These are phyloP conservation scores for Celastrina argiolus DNA, from an alignment of 2,888 invertebrate species.

Conservation along the genomic window DNA sequence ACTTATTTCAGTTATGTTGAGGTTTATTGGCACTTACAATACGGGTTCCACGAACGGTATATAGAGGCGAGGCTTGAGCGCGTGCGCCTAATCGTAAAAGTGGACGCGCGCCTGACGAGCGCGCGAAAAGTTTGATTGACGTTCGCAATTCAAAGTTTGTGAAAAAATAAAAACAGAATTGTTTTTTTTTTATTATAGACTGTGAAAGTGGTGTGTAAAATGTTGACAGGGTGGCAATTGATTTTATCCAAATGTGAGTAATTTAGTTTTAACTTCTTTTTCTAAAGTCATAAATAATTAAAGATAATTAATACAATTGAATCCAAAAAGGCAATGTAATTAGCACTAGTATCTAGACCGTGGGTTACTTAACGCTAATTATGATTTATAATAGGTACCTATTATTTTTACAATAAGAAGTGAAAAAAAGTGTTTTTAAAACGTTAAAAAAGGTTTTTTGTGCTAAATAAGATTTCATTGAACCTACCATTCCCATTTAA, in stretches of 20 bases:
- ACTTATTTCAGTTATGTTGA: constrained; percentile 28
- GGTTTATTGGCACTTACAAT: constrained; percentile 30
- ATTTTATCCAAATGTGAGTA: constrained; percentile 67
- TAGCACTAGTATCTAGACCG: too few relatives aligned
- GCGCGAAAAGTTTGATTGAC: constrained; percentile 30
- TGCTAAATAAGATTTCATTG: too few relatives aligned
- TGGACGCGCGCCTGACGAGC: constrained; percentile 41
- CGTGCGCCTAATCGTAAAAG: constrained; percentile 56
- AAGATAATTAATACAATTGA: too few relatives aligned
- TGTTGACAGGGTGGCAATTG: constrained; percentile 69
- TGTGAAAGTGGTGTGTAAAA: constrained; percentile 38
- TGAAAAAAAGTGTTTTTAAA: too few relatives aligned
- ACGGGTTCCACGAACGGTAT: constrained; percentile 46
- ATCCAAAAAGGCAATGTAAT: too few relatives aligned
- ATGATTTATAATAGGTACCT: too few relatives aligned
- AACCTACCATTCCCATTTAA: too few relatives aligned
- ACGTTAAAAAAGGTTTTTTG: too few relatives aligned
- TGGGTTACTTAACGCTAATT: too few relatives aligned
- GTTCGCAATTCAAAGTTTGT: constrained; percentile 18
- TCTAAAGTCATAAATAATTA: neutral
- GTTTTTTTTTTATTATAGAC: constrained; percentile 23
- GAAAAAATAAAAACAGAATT: constrained; percentile 10
- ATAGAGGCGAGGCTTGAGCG: constrained; percentile 55
- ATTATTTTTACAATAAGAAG: too few relatives aligned
- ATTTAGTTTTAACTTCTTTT: neutral